A percentile compares a stretch with the other conserved stretches of the same genome.
These are phyloP conservation scores for Elephantulus edwardii DNA, from an alignment of 2,113 vertebrate species.

Conservation along the genomic window DNA sequence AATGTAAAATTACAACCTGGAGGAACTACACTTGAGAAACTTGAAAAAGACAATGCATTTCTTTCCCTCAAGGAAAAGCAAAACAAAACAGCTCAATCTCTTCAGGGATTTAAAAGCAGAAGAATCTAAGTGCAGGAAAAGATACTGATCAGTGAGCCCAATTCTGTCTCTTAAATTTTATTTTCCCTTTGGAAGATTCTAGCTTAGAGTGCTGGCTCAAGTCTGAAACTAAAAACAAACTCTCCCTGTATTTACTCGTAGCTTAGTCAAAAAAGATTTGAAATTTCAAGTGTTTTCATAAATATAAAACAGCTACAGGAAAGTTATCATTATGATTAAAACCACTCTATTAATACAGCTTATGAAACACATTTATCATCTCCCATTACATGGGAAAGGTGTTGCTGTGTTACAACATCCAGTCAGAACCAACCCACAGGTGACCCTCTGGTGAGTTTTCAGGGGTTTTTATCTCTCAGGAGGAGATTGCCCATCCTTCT, in stretches of 20 bases:
- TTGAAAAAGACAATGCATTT: not conserved
- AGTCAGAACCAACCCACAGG: no score
- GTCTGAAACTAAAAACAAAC: not conserved
- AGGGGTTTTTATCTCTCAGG: no score
- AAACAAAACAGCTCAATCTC: no score
- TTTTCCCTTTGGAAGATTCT: not conserved
- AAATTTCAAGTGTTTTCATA: not conserved
- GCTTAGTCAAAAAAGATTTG: not conserved
- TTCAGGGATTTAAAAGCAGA: not conserved
- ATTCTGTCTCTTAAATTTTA: not conserved
- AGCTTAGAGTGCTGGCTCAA: not conserved
- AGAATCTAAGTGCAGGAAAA: not conserved
- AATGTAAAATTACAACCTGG: not conserved
- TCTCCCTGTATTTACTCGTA: not conserved
- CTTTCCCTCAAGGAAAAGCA: not conserved
- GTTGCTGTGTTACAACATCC: no score
- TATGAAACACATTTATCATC: not conserved
- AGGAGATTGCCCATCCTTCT: no score
- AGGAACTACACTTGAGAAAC: not conserved
- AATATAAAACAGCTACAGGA: not conserved
- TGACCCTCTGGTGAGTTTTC: no score
- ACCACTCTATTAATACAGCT: not conserved
- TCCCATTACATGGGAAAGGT: no score
- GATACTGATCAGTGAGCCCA: not conserved
- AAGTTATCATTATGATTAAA: constrained; percentile 17